Evolutionary conservation across 1,140 invertebrate species (phyloP).

Genomic region (Lamellibrachia luymesi): DNA sequence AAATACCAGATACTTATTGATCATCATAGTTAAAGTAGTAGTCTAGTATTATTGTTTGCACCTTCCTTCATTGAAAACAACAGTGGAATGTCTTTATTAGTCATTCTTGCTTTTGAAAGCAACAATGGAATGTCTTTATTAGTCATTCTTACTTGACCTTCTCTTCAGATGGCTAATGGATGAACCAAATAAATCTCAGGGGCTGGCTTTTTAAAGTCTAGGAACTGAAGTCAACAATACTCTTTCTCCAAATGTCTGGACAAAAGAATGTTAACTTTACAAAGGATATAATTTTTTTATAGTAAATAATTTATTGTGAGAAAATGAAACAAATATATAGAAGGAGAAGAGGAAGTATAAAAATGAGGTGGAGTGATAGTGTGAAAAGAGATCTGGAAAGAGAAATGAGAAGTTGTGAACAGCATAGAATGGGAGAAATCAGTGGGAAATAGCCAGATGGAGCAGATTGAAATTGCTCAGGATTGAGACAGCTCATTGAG

Average conservation of each 20-base stretch:
- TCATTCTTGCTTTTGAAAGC: neutral
- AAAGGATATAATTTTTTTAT: neutral
- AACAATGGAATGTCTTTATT: neutral
- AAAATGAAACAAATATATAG: too few species aligned
- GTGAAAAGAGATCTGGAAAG: too few species aligned
- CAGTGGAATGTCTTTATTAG: neutral
- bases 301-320: too few species aligned
- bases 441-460: too few species aligned
- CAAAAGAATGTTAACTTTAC: neutral
- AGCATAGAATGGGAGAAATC: too few species aligned
- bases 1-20: neutral
- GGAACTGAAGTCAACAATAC: neutral
- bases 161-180: neutral
- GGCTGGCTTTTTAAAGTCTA: neutral
- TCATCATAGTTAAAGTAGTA: neutral
- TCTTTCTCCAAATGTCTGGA: too few species aligned
- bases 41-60: neutral
- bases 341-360: too few species aligned
- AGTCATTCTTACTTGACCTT: neutral
- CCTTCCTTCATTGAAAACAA: neutral
- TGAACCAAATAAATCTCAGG: neutral
- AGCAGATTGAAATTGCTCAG: too few species aligned
- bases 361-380: too few species aligned
- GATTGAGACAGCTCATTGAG: too few species aligned
- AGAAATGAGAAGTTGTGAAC: too few species aligned